Percentiles rank a stretch among this genome's conserved stretches.
Evolutionary conservation across 2,888 invertebrate species (phyloP).

Genomic region (Minunthozetes semirufus): DNA sequence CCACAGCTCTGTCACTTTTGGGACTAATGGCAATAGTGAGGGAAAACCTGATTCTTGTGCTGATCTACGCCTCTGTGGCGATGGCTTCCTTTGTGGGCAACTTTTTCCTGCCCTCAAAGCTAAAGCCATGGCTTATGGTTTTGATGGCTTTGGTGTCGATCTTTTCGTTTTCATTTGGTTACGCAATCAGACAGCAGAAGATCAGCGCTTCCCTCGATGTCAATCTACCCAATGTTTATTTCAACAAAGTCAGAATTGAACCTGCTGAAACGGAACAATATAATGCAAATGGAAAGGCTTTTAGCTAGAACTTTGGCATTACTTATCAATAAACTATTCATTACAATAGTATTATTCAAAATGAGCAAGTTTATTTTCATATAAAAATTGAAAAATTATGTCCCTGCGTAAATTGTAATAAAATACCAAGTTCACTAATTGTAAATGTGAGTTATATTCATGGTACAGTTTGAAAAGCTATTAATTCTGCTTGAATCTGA

Average conservation of each 20-base stretch:
- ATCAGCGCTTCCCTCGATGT: not conserved
- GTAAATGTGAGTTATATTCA: too few species aligned
- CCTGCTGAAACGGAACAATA: too few species aligned
- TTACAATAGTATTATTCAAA: too few species aligned
- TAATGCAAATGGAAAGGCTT: too few species aligned
- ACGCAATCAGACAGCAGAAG: not conserved
- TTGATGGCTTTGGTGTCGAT: constrained; percentile 5
- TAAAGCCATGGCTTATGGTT: not conserved
- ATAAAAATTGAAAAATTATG: too few species aligned
- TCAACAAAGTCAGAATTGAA: not conserved
- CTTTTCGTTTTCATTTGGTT: not conserved
- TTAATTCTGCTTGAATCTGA: too few species aligned
- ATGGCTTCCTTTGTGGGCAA: not conserved
- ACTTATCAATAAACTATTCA: too few species aligned
- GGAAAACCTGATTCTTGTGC: not conserved
- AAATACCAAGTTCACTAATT: too few species aligned
- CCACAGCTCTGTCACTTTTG: not conserved
- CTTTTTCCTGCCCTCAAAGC: not conserved
- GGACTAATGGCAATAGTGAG: not conserved
- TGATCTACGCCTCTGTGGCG: not conserved
- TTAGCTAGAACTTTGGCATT: too few species aligned
- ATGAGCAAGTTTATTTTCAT: too few species aligned
- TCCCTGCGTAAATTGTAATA: too few species aligned
- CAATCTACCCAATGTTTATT: not conserved
- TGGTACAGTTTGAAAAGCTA: too few species aligned